A percentile compares a stretch with the other conserved stretches of the same genome.
Evolutionary conservation across 35 echinoderm and acorn worm species (phyloP).

Genomic region (Apostichopus parvimensis): DNA sequence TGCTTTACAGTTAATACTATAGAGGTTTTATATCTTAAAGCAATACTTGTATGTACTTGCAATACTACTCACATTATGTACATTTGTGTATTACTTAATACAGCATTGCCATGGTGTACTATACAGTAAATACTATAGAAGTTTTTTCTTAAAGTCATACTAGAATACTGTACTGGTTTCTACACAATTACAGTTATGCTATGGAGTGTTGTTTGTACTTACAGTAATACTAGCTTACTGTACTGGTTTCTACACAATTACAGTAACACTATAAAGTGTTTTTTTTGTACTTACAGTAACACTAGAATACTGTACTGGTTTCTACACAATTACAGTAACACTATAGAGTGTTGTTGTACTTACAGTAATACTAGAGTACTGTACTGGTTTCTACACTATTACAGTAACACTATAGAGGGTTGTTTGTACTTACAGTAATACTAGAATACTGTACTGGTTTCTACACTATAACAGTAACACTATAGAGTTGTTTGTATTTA

Average conservation of each 20-base stretch:
- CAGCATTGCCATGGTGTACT: no score
- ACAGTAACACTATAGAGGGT: no score
- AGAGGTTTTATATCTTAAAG: no score
- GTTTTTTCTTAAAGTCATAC: not conserved
- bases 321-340: not conserved
- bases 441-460: not conserved
- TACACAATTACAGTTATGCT: not conserved
- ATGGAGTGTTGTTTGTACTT: no score
- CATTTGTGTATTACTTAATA: no score
- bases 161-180: not conserved
- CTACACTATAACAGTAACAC: not conserved
- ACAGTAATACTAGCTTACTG: not conserved
- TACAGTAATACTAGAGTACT: not conserved
- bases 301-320: not conserved
- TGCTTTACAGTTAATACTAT: no score
- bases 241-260: not conserved
- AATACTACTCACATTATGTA: not conserved
- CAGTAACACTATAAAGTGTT: no score
- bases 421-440: not conserved
- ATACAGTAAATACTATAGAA: no score
- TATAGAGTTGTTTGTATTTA: no score
- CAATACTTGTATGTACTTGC: not conserved
- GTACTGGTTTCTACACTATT: not conserved
- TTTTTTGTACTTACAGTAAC: not conserved
- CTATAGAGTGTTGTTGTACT: not conserved